phyloP scores from a whole-genome alignment of 2,888 invertebrate genomes.

The Rugalucina vietnamica region DNA sequence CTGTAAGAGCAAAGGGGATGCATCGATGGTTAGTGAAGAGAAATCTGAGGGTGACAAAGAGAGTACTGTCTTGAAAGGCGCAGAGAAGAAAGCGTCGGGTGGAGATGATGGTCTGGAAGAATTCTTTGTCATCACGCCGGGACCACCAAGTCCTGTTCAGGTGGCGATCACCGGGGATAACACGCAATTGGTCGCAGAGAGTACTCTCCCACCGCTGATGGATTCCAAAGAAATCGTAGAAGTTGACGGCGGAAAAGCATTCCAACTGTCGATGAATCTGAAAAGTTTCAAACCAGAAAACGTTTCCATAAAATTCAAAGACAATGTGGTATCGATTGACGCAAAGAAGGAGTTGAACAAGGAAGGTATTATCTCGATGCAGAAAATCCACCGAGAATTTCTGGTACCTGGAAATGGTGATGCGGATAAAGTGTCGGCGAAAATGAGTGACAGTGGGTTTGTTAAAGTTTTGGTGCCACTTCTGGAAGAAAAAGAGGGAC shows the following conservation, averaged over 20 bases:
- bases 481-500: background rate
- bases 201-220: background rate
- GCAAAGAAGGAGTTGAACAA: background rate
- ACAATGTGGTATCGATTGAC: background rate
- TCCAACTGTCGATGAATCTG: background rate
- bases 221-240: background rate
- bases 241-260: background rate
- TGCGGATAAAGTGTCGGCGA: background rate
- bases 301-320: background rate
- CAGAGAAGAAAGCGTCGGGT: too few relatives aligned
- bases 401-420: background rate
- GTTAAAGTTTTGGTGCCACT: background rate
- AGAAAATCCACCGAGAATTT: background rate
- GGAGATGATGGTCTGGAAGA: background rate
- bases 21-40: too few relatives aligned
- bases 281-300: background rate
- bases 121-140: background rate
- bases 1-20: too few relatives aligned
- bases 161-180: background rate
- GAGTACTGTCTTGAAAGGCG: too few relatives aligned
- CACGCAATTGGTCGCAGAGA: too few relatives aligned
- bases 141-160: background rate
- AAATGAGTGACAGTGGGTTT: background rate
- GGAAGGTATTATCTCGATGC: background rate
- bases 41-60: too few relatives aligned